A percentile compares a stretch with the other conserved stretches of the same genome.
Conservation (phyloP, 1,140 invertebrate species). For the Drosophila punjabiensis region DNA sequence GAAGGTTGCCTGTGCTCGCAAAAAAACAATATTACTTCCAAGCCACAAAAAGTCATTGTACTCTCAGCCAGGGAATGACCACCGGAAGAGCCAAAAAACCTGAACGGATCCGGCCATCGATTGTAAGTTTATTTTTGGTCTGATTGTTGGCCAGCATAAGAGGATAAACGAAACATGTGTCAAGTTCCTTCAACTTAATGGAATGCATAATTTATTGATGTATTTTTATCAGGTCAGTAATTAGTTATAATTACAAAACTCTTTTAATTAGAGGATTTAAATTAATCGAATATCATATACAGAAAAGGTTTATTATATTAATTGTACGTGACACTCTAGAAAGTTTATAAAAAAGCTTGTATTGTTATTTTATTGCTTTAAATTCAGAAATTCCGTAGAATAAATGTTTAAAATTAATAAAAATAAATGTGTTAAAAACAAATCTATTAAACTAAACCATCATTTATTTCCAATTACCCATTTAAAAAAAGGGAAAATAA, state of each 20-base stretch:
- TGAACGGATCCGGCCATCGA: constrained; percentile 12
- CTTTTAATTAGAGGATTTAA: neutral
- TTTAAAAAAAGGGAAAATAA: neutral
- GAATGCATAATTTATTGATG: constrained; percentile 5
- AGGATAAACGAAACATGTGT: constrained; percentile 5
- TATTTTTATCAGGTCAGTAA: neutral
- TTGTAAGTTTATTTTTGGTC: constrained; percentile 13
- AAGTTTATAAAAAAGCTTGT: neutral
- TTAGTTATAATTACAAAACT: neutral
- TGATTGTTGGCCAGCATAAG: constrained; percentile 43
- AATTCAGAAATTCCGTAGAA: neutral
- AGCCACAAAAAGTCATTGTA: constrained; percentile 67
- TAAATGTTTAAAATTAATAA: neutral
- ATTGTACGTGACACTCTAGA: neutral
- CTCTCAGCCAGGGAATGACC: constrained; percentile 25
- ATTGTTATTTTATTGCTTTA: neutral
- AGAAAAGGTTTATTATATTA: neutral
- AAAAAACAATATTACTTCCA: constrained; percentile 21
- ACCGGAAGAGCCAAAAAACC: constrained; percentile 53
- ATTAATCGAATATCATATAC: no score
- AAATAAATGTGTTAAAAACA: neutral
- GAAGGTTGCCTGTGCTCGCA: constrained; percentile 61
- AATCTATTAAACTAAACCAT: neutral
- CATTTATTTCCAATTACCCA: neutral
- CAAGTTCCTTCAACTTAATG: constrained; percentile 14